Evolutionary conservation across 2,888 invertebrate species (phyloP).

Genomic region (Campoletis raptor): DNA sequence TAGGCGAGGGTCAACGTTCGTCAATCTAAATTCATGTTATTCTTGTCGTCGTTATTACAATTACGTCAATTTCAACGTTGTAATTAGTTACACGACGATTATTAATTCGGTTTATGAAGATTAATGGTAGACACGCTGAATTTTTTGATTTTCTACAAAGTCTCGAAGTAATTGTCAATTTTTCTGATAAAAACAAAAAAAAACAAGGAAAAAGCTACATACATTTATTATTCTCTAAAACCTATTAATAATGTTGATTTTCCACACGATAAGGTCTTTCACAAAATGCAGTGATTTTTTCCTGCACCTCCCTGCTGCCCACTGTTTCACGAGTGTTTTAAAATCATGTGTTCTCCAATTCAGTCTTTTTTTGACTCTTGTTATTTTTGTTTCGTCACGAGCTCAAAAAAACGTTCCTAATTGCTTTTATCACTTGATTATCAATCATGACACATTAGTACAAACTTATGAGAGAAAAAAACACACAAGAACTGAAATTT

Average conservation of each 20-base stretch:
- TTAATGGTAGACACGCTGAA: neutral
- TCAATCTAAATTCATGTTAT: neutral
- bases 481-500: neutral
- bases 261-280: neutral
- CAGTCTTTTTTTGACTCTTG: neutral
- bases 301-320: neutral
- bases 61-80: neutral
- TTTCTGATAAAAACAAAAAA: neutral
- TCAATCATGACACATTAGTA: neutral
- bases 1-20: slow-evolving; percentile 28
- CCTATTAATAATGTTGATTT: neutral
- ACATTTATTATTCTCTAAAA: neutral
- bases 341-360: neutral
- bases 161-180: neutral
- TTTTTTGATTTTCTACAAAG: neutral
- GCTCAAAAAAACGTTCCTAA: neutral
- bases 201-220: neutral
- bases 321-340: neutral
- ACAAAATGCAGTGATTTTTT: neutral
- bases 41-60: neutral
- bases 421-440: neutral
- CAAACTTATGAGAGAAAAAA: neutral
- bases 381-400: neutral
- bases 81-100: neutral
- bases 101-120: neutral